Base-by-base conservation (phyloP, 2,113 vertebrate species). In the Megaceryle maxima region DNA sequence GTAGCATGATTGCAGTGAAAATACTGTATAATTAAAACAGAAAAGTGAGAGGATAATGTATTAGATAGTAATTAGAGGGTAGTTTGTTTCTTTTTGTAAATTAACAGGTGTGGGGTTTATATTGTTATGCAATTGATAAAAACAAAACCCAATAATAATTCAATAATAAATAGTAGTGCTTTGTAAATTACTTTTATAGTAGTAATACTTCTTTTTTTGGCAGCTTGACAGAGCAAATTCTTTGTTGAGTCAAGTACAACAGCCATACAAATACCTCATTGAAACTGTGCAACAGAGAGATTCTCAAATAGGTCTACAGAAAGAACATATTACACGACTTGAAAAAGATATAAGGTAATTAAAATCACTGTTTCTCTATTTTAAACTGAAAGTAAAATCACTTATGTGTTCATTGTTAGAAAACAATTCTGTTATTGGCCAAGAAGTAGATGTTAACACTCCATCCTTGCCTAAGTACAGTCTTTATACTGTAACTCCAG, bases 211-310 rank as follows among this genome's bases (percentile, higher is more conserved):
- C 31, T 74, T 95, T 78, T 94, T 94, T 92, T 88, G 44, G 8
- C 94, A 99, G 99, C 97, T 99, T 95, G 97, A 98, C 57, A 98
- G 97, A 85, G 98, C 98, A 90, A 99, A 99, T 96, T 98, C 98
- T 62, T 98, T 99, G 83, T 95, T 99, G 83, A 98, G 97, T 95
- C 99, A 99, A 97, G 98, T 98, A 35, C 99, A 99, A 62, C 99
- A 99, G 73, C 99, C 99, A 1, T 98, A 99, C 92, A 99, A 99
- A 95, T 99, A 99, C 91, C 98, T 99, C 81, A 98, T 99, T 37
- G 99, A 99, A 92, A 98, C 98, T 1, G 98, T 99, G 56, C 98
- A 98, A 39, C 99, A 99, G 94, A 98, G 98, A 94, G 99, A 99
- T 88, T 95, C 97, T n/a, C 98, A 99, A 90, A 99, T 99, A 96